These are phyloP conservation scores for Vimba vimba DNA, from an alignment of 2,113 vertebrate species.

Conservation along the genomic window DNA sequence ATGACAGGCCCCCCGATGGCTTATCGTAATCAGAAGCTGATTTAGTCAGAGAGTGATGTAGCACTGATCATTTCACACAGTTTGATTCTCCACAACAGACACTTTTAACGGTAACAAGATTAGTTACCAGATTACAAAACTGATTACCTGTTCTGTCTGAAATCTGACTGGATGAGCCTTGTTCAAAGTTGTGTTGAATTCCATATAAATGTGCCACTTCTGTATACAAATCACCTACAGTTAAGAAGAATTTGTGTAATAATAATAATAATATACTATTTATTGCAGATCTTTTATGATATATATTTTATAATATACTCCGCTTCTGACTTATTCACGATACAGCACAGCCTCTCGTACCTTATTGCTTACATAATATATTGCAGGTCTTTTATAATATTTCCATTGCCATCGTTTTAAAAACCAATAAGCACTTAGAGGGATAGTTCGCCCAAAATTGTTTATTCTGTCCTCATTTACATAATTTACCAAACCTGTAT, in stretches of 20 bases:
- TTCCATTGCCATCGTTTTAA: background rate
- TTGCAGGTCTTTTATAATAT: background rate
- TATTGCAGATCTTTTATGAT: background rate
- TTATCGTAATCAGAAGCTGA: background rate
- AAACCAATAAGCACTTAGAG: background rate
- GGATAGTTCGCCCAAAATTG: too few species aligned
- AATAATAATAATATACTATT: too few species aligned
- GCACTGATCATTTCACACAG: constrained; percentile 1
- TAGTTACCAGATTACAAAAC: constrained; percentile 12
- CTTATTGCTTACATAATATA: background rate
- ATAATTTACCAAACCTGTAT: too few species aligned
- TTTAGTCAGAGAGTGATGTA: constrained; percentile 9
- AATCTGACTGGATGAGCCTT: background rate
- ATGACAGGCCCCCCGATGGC: background rate
- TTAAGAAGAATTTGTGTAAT: too few species aligned
- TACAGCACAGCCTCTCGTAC: too few species aligned
- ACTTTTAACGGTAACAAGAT: background rate
- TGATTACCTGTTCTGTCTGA: background rate
- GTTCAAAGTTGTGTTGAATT: background rate
- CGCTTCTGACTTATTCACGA: too few species aligned
- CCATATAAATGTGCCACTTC: background rate
- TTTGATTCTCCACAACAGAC: background rate
- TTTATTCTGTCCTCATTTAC: too few species aligned
- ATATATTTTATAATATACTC: background rate
- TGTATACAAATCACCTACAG: background rate